A percentile compares a stretch with the other conserved stretches of the same genome.
Evolutionary conservation across 2,797 vertebrate genomes (phyloP).

Genomic region (Sebastes steindachneri): DNA sequence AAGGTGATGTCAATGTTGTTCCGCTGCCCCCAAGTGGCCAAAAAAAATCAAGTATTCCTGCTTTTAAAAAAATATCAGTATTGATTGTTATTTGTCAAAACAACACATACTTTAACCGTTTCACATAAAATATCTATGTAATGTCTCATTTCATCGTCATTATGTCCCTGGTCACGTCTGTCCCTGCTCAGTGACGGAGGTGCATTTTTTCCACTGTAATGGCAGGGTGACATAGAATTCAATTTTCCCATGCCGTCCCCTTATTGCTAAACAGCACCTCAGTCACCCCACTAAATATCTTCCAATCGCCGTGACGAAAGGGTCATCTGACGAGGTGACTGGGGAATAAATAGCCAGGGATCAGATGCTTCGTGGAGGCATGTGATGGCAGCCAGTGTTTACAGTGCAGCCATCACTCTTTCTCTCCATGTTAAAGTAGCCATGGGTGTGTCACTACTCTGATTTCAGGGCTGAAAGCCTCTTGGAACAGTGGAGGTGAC

Average conservation of each 20-base stretch:
- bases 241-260: not conserved
- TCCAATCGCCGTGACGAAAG: constrained; percentile 2
- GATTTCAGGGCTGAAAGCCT: not conserved
- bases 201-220: not conserved
- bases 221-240: not conserved
- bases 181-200: not conserved
- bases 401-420: constrained; percentile 8
- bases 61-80: not conserved
- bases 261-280: not conserved
- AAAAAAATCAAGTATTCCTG: not conserved
- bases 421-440: not conserved
- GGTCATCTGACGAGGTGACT: constrained; percentile 37
- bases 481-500: not conserved
- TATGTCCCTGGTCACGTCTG: not conserved
- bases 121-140: not conserved
- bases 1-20: not conserved
- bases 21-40: not conserved
- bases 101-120: too few relatives aligned
- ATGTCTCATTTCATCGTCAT: not conserved
- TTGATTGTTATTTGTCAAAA: not conserved
- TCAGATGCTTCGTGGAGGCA: constrained; percentile 41
- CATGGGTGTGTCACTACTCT: not conserved
- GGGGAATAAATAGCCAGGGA: constrained; percentile 64
- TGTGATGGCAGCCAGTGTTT: constrained; percentile 46
- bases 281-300: not conserved